Evolutionary conservation across 1,140 invertebrate genomes (phyloP), one percentile per base, ranked within the genome.

Genomic region (Drosophila miranda): DNA sequence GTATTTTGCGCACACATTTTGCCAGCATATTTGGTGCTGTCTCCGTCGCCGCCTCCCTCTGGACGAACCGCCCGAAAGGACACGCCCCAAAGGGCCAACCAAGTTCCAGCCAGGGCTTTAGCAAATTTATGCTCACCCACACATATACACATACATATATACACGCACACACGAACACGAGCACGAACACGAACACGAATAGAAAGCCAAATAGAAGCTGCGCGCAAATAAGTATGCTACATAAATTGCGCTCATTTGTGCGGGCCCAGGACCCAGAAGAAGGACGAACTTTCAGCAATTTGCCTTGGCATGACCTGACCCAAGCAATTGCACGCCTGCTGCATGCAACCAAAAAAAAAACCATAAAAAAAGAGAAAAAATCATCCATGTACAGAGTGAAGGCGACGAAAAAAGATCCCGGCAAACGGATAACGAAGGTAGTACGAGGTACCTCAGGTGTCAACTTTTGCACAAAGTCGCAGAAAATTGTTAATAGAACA

Each of bases 241-340:
- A 74, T 73, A 74, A 74, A 74, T 74, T 74, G 71, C 41, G 59
- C 71, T 74, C 59, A 73, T 59, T 74, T 74, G 53, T 75, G 71
- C n/a, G 50, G 69, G 43, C 46, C 50, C 42, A 34, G 30, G 9
- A 34, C 30, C 11, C 34, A 38, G 62, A 50, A 14, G 56, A 45
- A 60, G 44, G 71, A 67, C 72, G 9, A 75, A 75, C 51, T 75
- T 75, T 75, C 55, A 73, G 61, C 72, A 75, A 75, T 75, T 75
- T 75, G 72, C 70, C 72, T 60, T 56, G 71, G 45, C 72, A 55
- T 75, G 72, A 60, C 71, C 62, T 67, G 50, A 53, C 42, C 71
- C 62, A 42, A 75, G 71, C 55, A 75, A 75, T 75, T 75, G 72
- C 71, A 75, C 16, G 42, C 30, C 23, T 26, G 28, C 16, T 73